Percentiles rank a stretch among this genome's conserved stretches.
Conservation (phyloP, 2,888 invertebrate species). For the Amorpha juglandis region DNA sequence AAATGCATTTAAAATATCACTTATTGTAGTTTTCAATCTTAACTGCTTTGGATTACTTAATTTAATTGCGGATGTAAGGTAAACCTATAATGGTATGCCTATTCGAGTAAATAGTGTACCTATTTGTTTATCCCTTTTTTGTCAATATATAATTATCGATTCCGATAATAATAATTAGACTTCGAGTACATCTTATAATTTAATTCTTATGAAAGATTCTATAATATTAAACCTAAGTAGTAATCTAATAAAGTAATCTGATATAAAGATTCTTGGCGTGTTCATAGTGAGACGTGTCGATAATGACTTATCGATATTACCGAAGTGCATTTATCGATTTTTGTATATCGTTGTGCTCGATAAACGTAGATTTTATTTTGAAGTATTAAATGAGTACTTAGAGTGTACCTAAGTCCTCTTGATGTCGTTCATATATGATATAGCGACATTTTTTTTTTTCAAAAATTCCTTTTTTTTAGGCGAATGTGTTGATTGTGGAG, state of each 20-base stretch:
- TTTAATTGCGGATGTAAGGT: constrained; percentile 14
- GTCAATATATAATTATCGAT: not conserved
- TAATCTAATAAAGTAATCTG: not conserved
- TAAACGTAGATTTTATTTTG: constrained; percentile 5
- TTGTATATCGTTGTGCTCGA: constrained; percentile 3
- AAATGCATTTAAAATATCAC: no score
- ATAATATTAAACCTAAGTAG: not conserved
- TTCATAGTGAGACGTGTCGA: not conserved
- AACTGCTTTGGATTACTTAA: not conserved
- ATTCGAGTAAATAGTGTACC: constrained; percentile 14
- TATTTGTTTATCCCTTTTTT: not conserved
- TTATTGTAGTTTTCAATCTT: no score
- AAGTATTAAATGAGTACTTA: constrained; percentile 25
- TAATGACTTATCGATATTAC: constrained; percentile 2
- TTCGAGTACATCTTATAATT: constrained; percentile 5
- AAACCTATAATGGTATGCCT: not conserved
- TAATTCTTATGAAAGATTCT: constrained; percentile 19
- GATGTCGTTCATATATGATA: constrained; percentile 21
- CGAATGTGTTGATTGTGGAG: not conserved
- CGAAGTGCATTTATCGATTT: constrained; percentile 12
- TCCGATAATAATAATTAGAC: not conserved
- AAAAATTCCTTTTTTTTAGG: not conserved
- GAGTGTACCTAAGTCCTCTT: constrained; percentile 9
- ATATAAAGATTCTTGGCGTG: not conserved
- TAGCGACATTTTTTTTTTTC: not conserved